Evolutionary conservation across 92 coral and sea anemone species (phyloP), one percentile per base, ranked within the genome.

Genomic region (Virgularia gustaviana): DNA sequence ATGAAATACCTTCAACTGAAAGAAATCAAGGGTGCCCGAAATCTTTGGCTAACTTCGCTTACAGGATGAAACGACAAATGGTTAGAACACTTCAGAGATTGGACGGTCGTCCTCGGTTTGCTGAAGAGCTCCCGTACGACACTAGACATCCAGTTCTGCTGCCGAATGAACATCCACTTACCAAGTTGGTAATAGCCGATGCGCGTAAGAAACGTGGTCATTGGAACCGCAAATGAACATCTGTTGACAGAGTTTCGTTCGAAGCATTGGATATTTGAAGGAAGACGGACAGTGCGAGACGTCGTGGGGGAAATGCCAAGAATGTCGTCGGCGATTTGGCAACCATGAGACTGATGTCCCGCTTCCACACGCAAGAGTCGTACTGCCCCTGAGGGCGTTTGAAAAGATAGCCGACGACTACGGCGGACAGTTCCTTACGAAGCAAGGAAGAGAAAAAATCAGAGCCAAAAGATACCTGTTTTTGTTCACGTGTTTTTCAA

Each of bases 141-240:
- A 31, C 52, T 7, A 83, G 67, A 32, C 80, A 78, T 32, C 87
- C 87, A 3, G 75, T 63, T 28, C 19, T 77, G n/a, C n/a, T n/a
- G n/a, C n/a, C n/a, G n/a, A 83, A 73, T 34, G 65, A 65, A 41
- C 88, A 73, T 63, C 58, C 73, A 24, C 53, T 78, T 10, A 79
- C 84, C 13, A 34, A 47, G 63, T 81, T 79, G 11, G 47, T 79
- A 6, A 54, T 84, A 22, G 39, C 34, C 16, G 64, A 60, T n/a
- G 41, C 49, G 5, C 87, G 77, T 45, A 55, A 75, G 32, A 45
- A 63, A 71, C 80, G 70, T 22, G 86, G 76, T 2, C 80, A 83
- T 37, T n/a, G 83, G 83, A 6, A 22, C 83, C 9, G 87, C 83
- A 30, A 75, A 71, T 19, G 87, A 83, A 27, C 83, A 83, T 23